Percentiles rank a stretch among this genome's conserved stretches.
Evolutionary conservation across 2,797 vertebrate genomes (phyloP).

Genomic region (Hylomyscus alleni): DNA sequence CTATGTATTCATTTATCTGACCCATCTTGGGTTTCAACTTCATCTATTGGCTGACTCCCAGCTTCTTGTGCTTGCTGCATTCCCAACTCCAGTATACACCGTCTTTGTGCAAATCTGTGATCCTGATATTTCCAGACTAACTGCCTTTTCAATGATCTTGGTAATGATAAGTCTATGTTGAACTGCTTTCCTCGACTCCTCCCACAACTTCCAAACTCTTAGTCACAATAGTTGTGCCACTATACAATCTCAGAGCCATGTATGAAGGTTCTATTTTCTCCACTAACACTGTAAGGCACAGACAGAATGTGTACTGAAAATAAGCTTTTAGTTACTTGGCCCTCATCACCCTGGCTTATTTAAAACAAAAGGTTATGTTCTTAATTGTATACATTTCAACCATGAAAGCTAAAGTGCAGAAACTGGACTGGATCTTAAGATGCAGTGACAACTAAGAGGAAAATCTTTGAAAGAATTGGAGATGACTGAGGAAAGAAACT

Average conservation of each 20-base stretch:
- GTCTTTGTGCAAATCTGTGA: neutral
- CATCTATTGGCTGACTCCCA: slow-evolving; percentile 13
- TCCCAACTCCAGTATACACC: neutral
- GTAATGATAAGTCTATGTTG: slow-evolving; percentile 45
- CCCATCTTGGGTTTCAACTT: neutral
- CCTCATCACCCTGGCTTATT: slow-evolving; percentile 34
- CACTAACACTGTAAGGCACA: slow-evolving; percentile 33
- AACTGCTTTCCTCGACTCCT: neutral
- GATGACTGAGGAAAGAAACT: slow-evolving; percentile 71
- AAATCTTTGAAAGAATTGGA: slow-evolving; percentile 76
- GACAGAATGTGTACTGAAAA: slow-evolving; percentile 59
- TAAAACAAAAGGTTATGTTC: slow-evolving; percentile 48
- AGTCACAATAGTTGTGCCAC: slow-evolving; percentile 20
- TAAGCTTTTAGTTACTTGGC: slow-evolving; percentile 48
- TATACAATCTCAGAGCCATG: slow-evolving; percentile 30
- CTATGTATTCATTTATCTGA: slow-evolving; percentile 45
- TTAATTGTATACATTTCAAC: slow-evolving; percentile 55
- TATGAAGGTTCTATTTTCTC: slow-evolving; percentile 23
- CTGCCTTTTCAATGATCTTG: neutral
- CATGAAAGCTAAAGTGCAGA: slow-evolving; percentile 54
- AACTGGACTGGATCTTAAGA: slow-evolving; percentile 62
- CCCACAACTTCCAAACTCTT: neutral
- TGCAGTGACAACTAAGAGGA: slow-evolving; percentile 69
- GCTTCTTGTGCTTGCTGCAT: slow-evolving; percentile 21
- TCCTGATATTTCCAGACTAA: slow-evolving; percentile 38